A percentile compares a stretch with the other conserved stretches of the same genome.
These are phyloP conservation scores for Idris sp. DNA, from an alignment of 1,140 invertebrate genomes.

Conservation along the genomic window DNA sequence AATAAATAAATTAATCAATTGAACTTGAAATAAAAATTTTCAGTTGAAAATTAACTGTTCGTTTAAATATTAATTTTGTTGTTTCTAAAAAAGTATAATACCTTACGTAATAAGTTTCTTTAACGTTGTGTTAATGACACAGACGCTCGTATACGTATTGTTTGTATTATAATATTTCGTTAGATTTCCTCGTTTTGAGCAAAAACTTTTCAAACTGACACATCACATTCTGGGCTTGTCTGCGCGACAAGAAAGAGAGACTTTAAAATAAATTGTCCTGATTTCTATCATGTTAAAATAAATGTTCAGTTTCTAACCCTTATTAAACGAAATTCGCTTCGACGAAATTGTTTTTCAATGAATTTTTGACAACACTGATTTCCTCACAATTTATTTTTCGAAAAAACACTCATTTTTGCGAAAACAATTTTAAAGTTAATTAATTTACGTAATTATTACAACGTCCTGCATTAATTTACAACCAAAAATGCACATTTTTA, in stretches of 20 bases:
- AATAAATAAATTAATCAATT: neutral
- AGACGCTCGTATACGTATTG: constrained; percentile 7
- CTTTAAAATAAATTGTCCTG: constrained; percentile 18
- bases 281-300: constrained; percentile 1
- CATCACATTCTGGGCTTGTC: constrained; percentile 5
- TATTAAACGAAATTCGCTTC: no score
- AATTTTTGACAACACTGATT: no score
- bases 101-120: constrained; percentile 35
- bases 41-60: constrained; percentile 10
- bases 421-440: no score
- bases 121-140: constrained; percentile 39
- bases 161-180: constrained; percentile 41
- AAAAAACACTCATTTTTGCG: no score
- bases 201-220: constrained; percentile 12
- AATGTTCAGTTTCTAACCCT: no score
- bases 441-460: no score
- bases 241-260: neutral
- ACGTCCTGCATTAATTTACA: no score
- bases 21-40: constrained; percentile 1
- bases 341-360: no score
- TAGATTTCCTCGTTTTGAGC: constrained; percentile 28
- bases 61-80: constrained; percentile 34
- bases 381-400: no score
- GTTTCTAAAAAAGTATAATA: constrained; percentile 31
- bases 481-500: no score